phyloP scores from a whole-genome alignment of 2,113 vertebrate genomes.

The Pygoscelis adeliae region DNA sequence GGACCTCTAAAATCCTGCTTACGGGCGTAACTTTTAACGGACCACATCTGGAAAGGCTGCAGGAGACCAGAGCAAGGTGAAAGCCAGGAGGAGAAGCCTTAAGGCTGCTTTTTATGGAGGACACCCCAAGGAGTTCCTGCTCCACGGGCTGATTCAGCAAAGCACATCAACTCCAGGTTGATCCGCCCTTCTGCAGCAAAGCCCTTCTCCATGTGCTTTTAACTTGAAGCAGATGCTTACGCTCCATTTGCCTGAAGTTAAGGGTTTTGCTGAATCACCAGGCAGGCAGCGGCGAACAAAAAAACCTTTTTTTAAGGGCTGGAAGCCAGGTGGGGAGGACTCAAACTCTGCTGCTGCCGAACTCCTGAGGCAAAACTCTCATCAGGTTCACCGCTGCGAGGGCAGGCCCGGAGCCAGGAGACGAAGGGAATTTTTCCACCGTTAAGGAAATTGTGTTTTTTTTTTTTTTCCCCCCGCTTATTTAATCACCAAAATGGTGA shows the following conservation, averaged over 20 bases:
- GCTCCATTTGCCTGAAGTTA: background rate
- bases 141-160: background rate
- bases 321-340: slow-evolving; percentile 28
- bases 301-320: background rate
- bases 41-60: background rate
- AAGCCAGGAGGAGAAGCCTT: background rate
- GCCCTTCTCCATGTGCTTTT: background rate
- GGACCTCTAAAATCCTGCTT: background rate
- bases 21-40: fast-evolving
- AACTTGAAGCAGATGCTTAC: background rate
- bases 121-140: background rate
- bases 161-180: background rate
- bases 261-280: slow-evolving; percentile 43
- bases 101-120: background rate
- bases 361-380: slow-evolving; percentile 11
- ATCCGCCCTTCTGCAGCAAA: background rate
- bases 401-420: background rate
- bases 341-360: background rate
- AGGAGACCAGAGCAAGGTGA: background rate
- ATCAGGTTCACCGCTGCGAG: background rate
- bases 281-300: background rate
- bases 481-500: background rate
- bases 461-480: background rate
- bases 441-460: background rate
- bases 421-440: background rate